Percentiles rank a stretch among this genome's conserved stretches.
Conservation (phyloP, 2,113 vertebrate species). For the Urocolius indicus region DNA sequence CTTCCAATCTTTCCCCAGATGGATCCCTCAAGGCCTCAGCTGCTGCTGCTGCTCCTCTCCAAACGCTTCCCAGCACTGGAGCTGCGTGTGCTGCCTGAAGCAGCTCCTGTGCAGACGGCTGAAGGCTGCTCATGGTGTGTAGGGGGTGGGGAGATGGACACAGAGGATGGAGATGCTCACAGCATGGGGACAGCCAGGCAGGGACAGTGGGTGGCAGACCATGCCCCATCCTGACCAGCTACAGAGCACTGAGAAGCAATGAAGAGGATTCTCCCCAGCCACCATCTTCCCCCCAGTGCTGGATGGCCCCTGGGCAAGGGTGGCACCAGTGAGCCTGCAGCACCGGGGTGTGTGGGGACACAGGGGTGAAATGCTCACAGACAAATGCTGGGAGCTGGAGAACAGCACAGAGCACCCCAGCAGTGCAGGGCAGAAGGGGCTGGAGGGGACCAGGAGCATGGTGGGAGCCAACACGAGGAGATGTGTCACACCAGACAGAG, state of each 20-base stretch:
- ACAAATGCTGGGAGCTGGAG: neutral
- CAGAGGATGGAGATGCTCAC: neutral
- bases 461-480: neutral
- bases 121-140: neutral
- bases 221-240: neutral
- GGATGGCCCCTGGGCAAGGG: accelerated
- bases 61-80: neutral
- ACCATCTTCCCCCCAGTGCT: neutral
- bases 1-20: neutral
- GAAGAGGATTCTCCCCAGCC: neutral
- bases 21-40: neutral
- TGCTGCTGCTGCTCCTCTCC: neutral
- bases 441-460: neutral
- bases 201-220: neutral
- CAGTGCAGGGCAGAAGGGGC: neutral
- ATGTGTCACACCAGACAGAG: neutral
- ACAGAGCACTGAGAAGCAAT: neutral
- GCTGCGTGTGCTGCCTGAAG: accelerated
- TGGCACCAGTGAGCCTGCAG: accelerated
- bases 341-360: accelerated
- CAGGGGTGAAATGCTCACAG: neutral
- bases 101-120: neutral
- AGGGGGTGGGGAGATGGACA: neutral
- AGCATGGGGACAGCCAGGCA: neutral
- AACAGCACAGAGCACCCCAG: accelerated